phyloP scores from a whole-genome alignment of 2,113 vertebrate genomes.

The Chionis minor region DNA sequence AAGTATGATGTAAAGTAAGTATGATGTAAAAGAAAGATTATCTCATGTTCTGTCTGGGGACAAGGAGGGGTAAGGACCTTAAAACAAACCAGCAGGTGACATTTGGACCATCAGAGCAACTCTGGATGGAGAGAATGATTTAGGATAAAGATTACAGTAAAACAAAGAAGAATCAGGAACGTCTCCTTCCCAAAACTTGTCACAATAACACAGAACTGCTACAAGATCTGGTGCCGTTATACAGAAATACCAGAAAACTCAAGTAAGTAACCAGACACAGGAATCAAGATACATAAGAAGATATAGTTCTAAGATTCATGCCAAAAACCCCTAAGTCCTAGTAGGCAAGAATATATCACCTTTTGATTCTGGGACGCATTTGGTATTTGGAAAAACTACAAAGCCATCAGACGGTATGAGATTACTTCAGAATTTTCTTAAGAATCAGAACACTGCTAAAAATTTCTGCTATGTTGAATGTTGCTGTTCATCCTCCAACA shows the following conservation, averaged over 20 bases:
- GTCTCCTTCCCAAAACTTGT: background rate
- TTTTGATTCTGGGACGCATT: background rate
- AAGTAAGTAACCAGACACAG: background rate
- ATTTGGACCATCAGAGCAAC: background rate
- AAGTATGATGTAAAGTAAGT: too few relatives aligned
- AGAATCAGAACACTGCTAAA: background rate
- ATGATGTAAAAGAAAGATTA: background rate
- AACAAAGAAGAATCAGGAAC: background rate
- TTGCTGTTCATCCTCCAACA: background rate
- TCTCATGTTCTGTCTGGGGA: background rate
- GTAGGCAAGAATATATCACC: background rate
- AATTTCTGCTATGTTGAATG: background rate
- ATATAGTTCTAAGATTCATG: background rate
- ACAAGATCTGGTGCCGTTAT: background rate
- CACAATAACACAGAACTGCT: background rate
- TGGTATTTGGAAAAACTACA: background rate
- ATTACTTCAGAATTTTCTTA: background rate
- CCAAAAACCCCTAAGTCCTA: background rate
- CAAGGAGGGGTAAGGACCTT: background rate
- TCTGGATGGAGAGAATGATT: background rate
- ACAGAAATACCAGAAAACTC: background rate
- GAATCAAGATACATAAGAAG: background rate
- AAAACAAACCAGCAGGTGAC: background rate
- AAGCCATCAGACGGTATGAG: background rate
- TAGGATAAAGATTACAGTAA: background rate